phyloP scores from a whole-genome alignment of 2,797 vertebrate genomes.

The Sylvia borin region DNA sequence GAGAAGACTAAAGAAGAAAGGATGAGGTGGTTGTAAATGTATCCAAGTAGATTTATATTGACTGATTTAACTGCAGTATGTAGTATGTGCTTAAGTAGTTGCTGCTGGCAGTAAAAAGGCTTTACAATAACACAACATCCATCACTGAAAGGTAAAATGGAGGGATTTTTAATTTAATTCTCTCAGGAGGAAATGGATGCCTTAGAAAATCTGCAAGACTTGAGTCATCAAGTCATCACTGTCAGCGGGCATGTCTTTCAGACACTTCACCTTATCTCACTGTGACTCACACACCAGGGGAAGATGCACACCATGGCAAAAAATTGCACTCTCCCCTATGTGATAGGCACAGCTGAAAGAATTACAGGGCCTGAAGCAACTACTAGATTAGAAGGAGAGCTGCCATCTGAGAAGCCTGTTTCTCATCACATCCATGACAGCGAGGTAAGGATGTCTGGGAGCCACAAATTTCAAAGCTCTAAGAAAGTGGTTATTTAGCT shows the following conservation, averaged over 20 bases:
- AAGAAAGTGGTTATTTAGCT: neutral
- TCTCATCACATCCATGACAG: neutral
- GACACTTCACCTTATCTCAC: neutral
- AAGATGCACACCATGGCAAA: neutral
- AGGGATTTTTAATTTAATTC: slow-evolving; percentile 34
- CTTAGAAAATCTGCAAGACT: neutral
- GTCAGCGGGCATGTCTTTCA: neutral
- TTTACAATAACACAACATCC: slow-evolving; percentile 6
- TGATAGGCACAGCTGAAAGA: neutral
- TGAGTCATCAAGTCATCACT: slow-evolving; percentile 27
- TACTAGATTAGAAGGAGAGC: neutral
- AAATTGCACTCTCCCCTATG: neutral
- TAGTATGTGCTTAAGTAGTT: neutral
- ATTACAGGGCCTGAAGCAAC: slow-evolving; percentile 11
- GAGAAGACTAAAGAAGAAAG: neutral
- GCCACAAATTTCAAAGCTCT: neutral
- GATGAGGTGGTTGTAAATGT: neutral
- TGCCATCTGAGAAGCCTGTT: neutral
- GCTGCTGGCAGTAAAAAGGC: neutral
- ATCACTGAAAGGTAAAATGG: slow-evolving; percentile 5
- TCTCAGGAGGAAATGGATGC: neutral
- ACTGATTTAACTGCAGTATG: neutral
- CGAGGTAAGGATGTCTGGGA: neutral
- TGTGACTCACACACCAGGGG: neutral
- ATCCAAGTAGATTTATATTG: neutral